Conservation (phyloP, 2,113 vertebrate species). For the Sphyrna mokarran region DNA sequence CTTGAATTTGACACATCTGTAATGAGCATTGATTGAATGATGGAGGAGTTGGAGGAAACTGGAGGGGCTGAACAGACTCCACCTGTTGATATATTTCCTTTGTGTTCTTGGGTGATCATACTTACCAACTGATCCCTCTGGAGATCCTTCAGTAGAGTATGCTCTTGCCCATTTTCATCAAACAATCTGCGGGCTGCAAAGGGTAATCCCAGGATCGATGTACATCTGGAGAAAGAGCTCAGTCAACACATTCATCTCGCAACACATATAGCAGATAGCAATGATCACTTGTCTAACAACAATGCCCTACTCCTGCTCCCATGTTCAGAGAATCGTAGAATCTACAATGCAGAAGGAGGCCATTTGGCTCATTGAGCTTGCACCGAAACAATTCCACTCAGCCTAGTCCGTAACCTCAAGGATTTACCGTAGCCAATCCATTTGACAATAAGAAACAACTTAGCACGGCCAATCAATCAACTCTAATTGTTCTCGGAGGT, state of each 20-base stretch:
- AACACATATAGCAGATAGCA: too few species aligned
- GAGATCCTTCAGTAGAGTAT: constrained; percentile 46
- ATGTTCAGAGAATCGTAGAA: not conserved
- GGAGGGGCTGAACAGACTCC: not conserved
- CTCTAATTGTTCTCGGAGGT: not conserved
- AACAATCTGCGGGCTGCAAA: constrained; percentile 52
- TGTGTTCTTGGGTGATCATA: not conserved
- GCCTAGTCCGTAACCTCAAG: too few species aligned
- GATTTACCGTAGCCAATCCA: too few species aligned
- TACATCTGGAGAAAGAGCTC: constrained; percentile 46
- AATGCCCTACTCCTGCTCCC: not conserved
- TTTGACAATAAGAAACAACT: too few species aligned
- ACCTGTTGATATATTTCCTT: not conserved
- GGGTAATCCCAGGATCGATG: constrained; percentile 47
- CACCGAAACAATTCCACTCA: too few species aligned
- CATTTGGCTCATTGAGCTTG: too few species aligned
- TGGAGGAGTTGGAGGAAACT: not conserved
- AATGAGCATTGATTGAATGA: not conserved
- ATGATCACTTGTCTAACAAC: not conserved
- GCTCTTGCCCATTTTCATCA: constrained; percentile 47
- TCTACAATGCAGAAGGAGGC: too few species aligned
- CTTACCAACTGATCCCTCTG: constrained; percentile 53
- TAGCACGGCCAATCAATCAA: too few species aligned
- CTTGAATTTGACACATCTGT: not conserved
- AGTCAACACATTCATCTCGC: not conserved